Base-by-base conservation (phyloP, 1,140 invertebrate genomes). In the Penaeus vannamei region DNA sequence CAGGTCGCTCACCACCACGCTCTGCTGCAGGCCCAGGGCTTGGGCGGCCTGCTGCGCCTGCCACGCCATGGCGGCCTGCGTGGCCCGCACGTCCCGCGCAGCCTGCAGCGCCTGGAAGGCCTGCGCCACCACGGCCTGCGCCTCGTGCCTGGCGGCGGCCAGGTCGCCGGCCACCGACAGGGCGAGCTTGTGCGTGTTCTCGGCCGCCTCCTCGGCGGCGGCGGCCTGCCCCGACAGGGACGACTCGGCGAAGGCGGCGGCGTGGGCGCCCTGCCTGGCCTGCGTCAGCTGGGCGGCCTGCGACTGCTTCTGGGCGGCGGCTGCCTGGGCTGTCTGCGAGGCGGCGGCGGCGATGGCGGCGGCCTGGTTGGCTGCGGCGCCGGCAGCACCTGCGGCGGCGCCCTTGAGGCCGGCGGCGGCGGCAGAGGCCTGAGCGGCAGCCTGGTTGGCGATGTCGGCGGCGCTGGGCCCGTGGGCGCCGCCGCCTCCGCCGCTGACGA, bases 141-240 rank as follows among this genome's bases (percentile, higher is more conserved):
- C 32, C 90, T 86, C 1, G 88, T 91, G 29, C 84, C 80, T 23
- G 83, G 90, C 85, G 91, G 91, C 60, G 85, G 90, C 32, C 89
- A 90, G 22, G 29, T 87, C 81, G 32, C 4, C 10, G 42, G 22
- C 69, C 26, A 36, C 22, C 1, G 72, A 29, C 29, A 76, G 19
- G 8, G 72, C 72, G 19, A 76, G 26, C 17, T 76, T 76, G 72
- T 76, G 72, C 19, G 72, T 17, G 26, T 76, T 76, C 26, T 76
- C 72, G 22, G 72, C 72, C 10, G 72, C 72, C 7, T 76, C 42
- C 26, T 76, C 72, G 10, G 72, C 72, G 5, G 72, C 29, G 72
- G 42, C 29, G 26, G 72, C 72, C 12, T 76, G 29, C 14, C 72
- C 72, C 0, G 72, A 76, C 14, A 76, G 29, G 5, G 72, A 76